Percentiles rank a stretch among this genome's conserved stretches.
Conservation (phyloP, 2,888 invertebrate genomes). For the Drosophila aldrichi region DNA sequence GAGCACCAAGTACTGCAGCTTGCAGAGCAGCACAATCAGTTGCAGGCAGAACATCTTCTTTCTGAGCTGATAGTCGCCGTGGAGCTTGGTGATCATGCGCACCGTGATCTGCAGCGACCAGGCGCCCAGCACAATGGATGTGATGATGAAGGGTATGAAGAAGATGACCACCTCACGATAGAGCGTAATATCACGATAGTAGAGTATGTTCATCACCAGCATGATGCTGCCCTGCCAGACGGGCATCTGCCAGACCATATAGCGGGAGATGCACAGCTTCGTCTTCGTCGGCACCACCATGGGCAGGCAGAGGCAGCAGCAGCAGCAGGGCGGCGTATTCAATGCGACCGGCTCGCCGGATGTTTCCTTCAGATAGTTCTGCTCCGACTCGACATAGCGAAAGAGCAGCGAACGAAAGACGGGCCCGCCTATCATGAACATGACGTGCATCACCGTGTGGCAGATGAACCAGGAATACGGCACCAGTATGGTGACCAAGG, state of each 20-base stretch:
- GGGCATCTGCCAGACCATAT: slow-evolving; percentile 84
- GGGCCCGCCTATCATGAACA: slow-evolving; percentile 82
- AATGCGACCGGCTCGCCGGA: slow-evolving; percentile 83
- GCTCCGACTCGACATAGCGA: slow-evolving; percentile 83
- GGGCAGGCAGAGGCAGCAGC: slow-evolving; percentile 81
- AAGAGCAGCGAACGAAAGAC: slow-evolving; percentile 82
- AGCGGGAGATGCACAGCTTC: slow-evolving; percentile 77
- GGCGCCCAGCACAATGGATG: slow-evolving; percentile 83
- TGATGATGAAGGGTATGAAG: slow-evolving; percentile 82
- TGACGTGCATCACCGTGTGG: slow-evolving; percentile 84
- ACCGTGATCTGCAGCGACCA: slow-evolving; percentile 84
- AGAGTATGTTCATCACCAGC: slow-evolving; percentile 82
- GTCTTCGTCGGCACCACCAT: slow-evolving; percentile 73
- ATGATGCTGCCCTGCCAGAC: slow-evolving; percentile 83
- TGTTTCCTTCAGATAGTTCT: slow-evolving; percentile 84
- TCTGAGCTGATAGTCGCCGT: slow-evolving; percentile 80
- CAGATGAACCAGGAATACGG: slow-evolving; percentile 83
- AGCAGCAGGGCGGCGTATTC: slow-evolving; percentile 82
- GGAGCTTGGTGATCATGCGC: slow-evolving; percentile 78
- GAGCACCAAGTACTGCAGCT: slow-evolving; percentile 82
- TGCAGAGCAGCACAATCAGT: slow-evolving; percentile 82
- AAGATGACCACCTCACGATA: slow-evolving; percentile 77
- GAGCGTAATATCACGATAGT: slow-evolving; percentile 72
- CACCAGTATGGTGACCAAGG: slow-evolving; percentile 80
- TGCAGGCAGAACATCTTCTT: slow-evolving; percentile 84